Conservation (phyloP, 1,140 invertebrate species). For the Conus betulinus region DNA sequence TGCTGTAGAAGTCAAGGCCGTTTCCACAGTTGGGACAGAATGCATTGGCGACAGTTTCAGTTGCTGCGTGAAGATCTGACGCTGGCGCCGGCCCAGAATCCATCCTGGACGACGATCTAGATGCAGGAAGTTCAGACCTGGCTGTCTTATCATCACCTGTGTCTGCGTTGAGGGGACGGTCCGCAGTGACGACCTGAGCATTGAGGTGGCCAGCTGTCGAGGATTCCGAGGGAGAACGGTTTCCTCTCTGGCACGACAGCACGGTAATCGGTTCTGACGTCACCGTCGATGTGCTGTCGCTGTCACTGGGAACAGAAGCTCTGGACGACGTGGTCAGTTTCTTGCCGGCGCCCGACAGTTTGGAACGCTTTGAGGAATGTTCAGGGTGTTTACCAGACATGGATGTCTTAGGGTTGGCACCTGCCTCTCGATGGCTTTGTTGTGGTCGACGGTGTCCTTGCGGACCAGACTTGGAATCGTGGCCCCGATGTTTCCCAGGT, state of each 20-base stretch:
- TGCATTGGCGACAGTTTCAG: background rate
- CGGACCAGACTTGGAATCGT: too few relatives aligned
- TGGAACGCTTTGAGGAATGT: background rate
- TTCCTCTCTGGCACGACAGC: background rate
- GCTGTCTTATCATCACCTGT: background rate
- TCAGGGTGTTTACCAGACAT: background rate
- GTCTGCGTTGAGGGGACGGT: background rate
- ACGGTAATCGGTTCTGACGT: conserved; percentile 11
- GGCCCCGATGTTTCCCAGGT: background rate
- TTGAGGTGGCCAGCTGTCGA: background rate
- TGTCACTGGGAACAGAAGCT: background rate
- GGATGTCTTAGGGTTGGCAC: background rate
- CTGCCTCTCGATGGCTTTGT: background rate
- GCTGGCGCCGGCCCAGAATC: background rate
- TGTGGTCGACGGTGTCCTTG: background rate
- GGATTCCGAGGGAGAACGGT: background rate
- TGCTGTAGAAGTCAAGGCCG: background rate
- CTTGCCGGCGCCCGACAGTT: background rate
- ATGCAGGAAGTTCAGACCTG: background rate
- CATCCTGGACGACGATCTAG: background rate
- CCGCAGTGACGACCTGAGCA: background rate
- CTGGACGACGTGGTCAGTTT: background rate
- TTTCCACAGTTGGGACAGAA: background rate
- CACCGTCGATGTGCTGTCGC: conserved; percentile 20
- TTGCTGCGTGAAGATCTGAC: background rate